Evolutionary conservation across 2,888 invertebrate genomes (phyloP), one percentile per base, ranked within the genome.

Genomic region (Cenopis cana): DNA sequence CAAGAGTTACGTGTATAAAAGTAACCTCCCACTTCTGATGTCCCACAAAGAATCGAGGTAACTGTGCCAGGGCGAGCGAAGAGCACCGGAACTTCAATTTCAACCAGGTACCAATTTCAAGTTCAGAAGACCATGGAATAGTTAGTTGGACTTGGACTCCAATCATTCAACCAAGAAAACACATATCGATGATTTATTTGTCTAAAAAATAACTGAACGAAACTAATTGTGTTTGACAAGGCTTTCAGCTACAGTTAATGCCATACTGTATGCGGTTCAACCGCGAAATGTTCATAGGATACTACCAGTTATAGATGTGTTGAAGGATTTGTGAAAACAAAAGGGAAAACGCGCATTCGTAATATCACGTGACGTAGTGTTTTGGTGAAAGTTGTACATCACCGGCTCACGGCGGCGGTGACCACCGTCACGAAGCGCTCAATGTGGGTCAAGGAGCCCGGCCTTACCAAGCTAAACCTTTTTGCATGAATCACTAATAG

Each of bases 351-450:
- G 74, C 74, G 67, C 36, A 36, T 72, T 74, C 73, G 74, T 72
- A 75, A 74, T 76, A 80, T 80, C 79, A 80, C 80, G 78, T 76
- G 80, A 81, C 82, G 81, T 78, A 80, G 82, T 86, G 77, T 89
- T 89, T 80, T 75, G 90, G 91, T 91, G 92, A 92, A 93, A 92
- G 91, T 92, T 88, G 86, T 83, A 83, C 87, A 90, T 90, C 90
- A 89, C 82, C 83, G 82, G 76, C 79, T 74, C 72, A 67, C 69
- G 75, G 77, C 81, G 76, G 81, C 78, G 81, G 81, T 85, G 89
- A 85, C 87, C 87, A 88, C 84, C 85, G 86, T 83, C 86, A 87
- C 88, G 85, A 85, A 80, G 81, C 60, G 60, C 79, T 77, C 74
- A 80, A 91, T 88, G 83, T 90, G 77, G 89, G 92, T 90, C 92